Evolutionary conservation across 2,888 invertebrate genomes (phyloP).

Genomic region (Nomada goodeniana): DNA sequence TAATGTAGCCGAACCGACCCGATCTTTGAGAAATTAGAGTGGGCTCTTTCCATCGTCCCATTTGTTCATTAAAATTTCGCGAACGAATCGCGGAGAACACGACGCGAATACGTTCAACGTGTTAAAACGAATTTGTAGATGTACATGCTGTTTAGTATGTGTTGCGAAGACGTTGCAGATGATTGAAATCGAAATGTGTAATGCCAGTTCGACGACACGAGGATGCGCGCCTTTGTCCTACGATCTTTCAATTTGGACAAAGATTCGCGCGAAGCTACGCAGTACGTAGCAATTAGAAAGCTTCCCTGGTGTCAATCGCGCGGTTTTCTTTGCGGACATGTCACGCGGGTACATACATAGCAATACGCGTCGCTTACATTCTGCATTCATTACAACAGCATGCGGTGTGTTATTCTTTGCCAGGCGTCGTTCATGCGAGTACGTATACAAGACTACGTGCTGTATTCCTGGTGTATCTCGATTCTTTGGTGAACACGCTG

Average conservation of each 20-base stretch:
- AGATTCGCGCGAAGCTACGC: neutral
- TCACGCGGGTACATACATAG: neutral
- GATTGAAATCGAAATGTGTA: conserved; percentile 5
- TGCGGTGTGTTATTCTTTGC: conserved; percentile 58
- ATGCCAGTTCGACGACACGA: neutral
- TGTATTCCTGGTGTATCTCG: conserved; percentile 30
- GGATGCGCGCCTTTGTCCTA: neutral
- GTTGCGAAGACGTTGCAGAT: neutral
- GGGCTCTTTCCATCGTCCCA: neutral
- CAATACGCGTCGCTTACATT: conserved; percentile 1
- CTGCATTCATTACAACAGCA: conserved; percentile 52
- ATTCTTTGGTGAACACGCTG: conserved; percentile 39
- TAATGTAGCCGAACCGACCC: neutral
- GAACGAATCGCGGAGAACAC: neutral
- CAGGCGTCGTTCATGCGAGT: conserved; percentile 39
- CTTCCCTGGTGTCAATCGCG: neutral
- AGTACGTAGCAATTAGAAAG: neutral
- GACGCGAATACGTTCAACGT: conserved; percentile 2
- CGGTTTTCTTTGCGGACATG: conserved; percentile 1
- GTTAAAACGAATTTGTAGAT: neutral
- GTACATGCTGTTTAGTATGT: neutral
- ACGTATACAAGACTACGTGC: conserved; percentile 45
- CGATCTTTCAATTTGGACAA: neutral
- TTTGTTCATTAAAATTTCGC: conserved; percentile 7
- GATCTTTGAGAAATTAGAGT: neutral